Evolutionary conservation across 2,888 invertebrate genomes (phyloP), one percentile per base, ranked within the genome.

Genomic region (Lepidochitona cinerea): DNA sequence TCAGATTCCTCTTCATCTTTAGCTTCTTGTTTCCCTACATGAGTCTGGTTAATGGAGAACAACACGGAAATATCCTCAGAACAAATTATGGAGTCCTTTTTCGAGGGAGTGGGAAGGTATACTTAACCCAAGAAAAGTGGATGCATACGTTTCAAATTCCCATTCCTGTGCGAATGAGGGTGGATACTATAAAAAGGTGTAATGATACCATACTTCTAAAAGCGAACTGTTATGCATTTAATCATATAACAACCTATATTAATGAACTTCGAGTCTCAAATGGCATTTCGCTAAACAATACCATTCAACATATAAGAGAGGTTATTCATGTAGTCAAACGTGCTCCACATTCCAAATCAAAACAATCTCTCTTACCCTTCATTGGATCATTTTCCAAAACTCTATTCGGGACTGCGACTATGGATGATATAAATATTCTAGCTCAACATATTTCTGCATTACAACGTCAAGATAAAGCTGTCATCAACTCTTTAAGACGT

Each of bases 361-460:
- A 26, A 18, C 59, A 23, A 7, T 54, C 29, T 26, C 26, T 49
- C 9, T 54, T 70, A 29, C 70, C 53, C 12, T 70, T 54, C 53
- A 53, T 70, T 26, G 70, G 54, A 7, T 26, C 6, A 33, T 35
- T 70, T 18, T 52, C 70, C 26, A 52, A 54, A 32, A 54, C 70
- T 12, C 29, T 70, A 14, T 70, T 70, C 35, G 54, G 54, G 7
- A 70, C 70, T 12, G 70, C 70, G 5, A 70, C 54, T 18, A 52
- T 53, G 29, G 29, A 70, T 26, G 70, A 70, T 64, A 35, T 70
- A n/a, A 35, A 70, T n/a, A 18, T 70, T n/a, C 53, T 70, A 5
- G 70, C 70, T 23, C 12, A 70, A 26, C 70, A 70, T 35, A 70
- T 70, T 41, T 14, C n/a, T 7, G 41, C 41, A 23, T 26, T 68